phyloP scores from a whole-genome alignment of 2,113 vertebrate genomes.

The Planiliza haematocheilus region DNA sequence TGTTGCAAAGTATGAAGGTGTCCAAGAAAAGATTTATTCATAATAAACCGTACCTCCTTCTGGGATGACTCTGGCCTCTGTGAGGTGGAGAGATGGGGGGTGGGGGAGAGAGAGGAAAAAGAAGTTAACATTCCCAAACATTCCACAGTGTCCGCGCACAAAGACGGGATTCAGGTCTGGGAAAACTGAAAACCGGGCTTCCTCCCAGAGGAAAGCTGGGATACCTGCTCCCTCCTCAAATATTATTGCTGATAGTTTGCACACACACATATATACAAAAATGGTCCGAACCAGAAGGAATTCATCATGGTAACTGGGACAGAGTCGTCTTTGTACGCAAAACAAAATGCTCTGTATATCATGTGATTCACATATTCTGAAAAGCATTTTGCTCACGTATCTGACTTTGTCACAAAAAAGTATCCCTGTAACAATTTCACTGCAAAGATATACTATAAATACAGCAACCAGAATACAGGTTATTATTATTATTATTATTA shows the following conservation, averaged over 20 bases:
- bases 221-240: slow-evolving; percentile 75
- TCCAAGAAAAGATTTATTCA: slow-evolving; percentile 22
- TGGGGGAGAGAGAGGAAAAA: slow-evolving; percentile 44
- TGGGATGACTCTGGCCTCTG: slow-evolving; percentile 87
- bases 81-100: slow-evolving; percentile 47
- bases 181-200: slow-evolving; percentile 43
- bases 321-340: slow-evolving; percentile 64
- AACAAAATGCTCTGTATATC: slow-evolving; percentile 20
- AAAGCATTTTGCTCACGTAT: background rate
- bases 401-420: background rate
- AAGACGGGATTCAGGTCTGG: slow-evolving; percentile 78
- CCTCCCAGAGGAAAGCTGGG: slow-evolving; percentile 46
- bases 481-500: background rate
- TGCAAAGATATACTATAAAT: background rate
- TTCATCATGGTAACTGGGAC: slow-evolving; percentile 25
- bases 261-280: slow-evolving; percentile 25
- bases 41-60: slow-evolving; percentile 80
- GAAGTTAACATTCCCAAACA: slow-evolving; percentile 63
- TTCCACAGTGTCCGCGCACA: slow-evolving; percentile 64
- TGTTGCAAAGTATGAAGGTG: background rate
- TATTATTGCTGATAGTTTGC: slow-evolving; percentile 66
- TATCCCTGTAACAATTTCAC: background rate
- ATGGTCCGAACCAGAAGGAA: slow-evolving; percentile 25
- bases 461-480: background rate
- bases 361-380: background rate